Conservation (phyloP, 2,888 invertebrate genomes). For the Andricus quercusramuli region DNA sequence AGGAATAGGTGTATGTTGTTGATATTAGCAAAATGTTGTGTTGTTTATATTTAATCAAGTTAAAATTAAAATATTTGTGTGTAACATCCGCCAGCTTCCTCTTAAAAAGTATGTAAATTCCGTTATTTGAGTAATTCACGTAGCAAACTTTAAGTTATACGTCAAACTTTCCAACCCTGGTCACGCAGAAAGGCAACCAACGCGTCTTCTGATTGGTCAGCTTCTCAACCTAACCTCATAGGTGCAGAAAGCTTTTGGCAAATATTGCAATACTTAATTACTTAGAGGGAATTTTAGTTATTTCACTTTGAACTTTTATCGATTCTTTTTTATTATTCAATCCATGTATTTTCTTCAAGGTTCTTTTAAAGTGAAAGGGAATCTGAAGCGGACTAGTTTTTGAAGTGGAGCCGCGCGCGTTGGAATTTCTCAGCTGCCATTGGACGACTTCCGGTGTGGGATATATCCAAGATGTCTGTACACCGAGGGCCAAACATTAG, state of each 20-base stretch:
- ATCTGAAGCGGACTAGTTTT: conserved; percentile 1
- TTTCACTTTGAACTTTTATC: background rate
- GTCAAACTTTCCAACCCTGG: no score
- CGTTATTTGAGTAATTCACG: no score
- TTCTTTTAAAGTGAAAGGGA: background rate
- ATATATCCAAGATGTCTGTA: no score
- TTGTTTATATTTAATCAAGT: no score
- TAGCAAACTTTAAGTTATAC: no score
- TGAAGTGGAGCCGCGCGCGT: background rate
- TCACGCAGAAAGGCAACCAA: no score
- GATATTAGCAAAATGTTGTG: no score
- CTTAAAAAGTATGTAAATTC: no score
- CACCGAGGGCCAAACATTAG: no score
- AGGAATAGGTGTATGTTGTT: no score
- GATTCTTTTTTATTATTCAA: background rate
- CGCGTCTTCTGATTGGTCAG: background rate
- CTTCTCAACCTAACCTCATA: background rate
- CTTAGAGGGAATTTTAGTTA: background rate
- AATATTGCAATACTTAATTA: background rate
- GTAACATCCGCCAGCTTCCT: no score
- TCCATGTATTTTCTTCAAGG: background rate
- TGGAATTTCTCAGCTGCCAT: background rate
- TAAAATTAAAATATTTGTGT: no score
- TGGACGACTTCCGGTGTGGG: background rate
- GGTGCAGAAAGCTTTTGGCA: background rate